Evolutionary conservation across 1,140 invertebrate genomes (phyloP), one percentile per base, ranked within the genome.

Genomic region (Pseudomyrmex sp.): DNA sequence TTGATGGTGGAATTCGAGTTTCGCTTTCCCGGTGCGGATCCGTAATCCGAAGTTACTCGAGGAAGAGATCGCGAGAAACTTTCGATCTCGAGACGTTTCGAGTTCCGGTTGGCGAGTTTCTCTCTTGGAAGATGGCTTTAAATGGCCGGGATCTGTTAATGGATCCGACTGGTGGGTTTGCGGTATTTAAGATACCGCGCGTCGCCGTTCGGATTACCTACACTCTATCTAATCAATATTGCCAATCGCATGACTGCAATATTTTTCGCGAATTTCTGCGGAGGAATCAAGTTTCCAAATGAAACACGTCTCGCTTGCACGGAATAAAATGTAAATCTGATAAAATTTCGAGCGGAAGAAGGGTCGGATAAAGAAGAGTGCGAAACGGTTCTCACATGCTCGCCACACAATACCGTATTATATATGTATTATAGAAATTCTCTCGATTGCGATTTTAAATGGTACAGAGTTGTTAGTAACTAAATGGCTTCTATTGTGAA

Each of bases 1-100:
- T 83, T 75, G 84, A 56, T 69, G 65, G 82, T 87, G 87, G 83
- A 87, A 88, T 88, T 77, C 83, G 58, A 88, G 83, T 87, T 88
- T 88, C 83, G 84, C 20, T 65, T 85, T 88, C 77, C 77, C 70
- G 72, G 46, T 56, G 77, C 85, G 83, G 65, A 35, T 35, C 35
- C 62, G 83, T 88, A 88, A 88, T 88, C 83, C 83, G 20, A 88
- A 88, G 86, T 88, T 88, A 35, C 54, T 56, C 77, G 52, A 70
- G 63, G 63, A 59, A 18, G 10, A 56, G 58, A 58, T 46, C 50
- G 44, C 20, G 77, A 20, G 35, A 68, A 82, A 85, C 86, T 88
- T 85, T 79, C 84, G 87, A 85, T 88, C 77, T 54, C 77, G 62
- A 23, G 85, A 80, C 85, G 84, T 87, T 35, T 85, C 5, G 82